Base-by-base conservation (phyloP, 2,113 vertebrate species). In the Labeo catla region DNA sequence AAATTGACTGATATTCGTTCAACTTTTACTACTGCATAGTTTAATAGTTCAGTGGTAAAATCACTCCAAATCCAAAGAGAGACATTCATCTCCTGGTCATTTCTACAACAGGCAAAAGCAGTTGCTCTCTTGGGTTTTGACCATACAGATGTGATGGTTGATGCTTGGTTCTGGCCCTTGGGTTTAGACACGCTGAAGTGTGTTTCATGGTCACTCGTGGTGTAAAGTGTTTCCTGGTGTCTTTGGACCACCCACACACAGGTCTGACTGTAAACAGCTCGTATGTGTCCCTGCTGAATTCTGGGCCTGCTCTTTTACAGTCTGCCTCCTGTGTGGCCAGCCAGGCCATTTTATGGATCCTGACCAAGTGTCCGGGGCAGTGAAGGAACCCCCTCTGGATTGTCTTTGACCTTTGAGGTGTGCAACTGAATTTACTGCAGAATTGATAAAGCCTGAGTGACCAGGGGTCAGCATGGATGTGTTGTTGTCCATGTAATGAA, bases 201-300 rank as follows among this genome's bases (percentile, higher is more conserved):
- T 72, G 86, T 83, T 70, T 87, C 88, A 72, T 73, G 84, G 74
- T 83, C 52, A 74, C 34, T 61, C 65, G 19, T 63, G 34, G 87
- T 65, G 79, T 78, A 52, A 85, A 3, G 72, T 77, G 63, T 82
- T 84, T 65, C 66, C 57, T 1, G 63, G 39, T 63, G 63, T 34
- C 63, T 78, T 79, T 73, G 15, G 86, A 74, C 88, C 88, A 87
- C 88, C 83, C 88, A 89, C 88, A 84, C 39, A 34, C 63, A 28
- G 77, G 73, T 39, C 77, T 80, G 66, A 83, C 84, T 86, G 87
- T 83, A 84, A 84, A 85, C 50, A 19, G 47, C 63, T 70, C 15
- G 7, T 80, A 73, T 34, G n/a, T 36, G 61, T 66, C 19, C 21
- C 23, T 63, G 45, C 34, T 61, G 66, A 73, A 34, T 81, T 63